phyloP scores from a whole-genome alignment of 2,113 vertebrate genomes.

The Rallus limicola region DNA sequence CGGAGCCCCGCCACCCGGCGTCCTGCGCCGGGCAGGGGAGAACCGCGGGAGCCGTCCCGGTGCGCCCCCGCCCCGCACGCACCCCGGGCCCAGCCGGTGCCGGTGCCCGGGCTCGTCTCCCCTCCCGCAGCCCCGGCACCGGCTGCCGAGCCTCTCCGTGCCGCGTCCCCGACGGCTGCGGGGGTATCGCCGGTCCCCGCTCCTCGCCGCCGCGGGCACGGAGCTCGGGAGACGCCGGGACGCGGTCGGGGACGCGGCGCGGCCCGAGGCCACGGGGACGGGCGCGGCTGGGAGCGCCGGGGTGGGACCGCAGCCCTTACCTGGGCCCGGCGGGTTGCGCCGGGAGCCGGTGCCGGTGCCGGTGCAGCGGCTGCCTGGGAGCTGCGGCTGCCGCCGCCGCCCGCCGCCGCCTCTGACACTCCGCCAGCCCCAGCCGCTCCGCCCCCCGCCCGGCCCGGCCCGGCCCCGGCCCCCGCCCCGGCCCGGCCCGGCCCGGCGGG shows the following conservation, averaged over 20 bases:
- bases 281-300: neutral
- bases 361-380: neutral
- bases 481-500: neutral
- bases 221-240: neutral
- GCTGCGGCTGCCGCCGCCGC: neutral
- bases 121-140: neutral
- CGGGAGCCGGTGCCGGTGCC: neutral
- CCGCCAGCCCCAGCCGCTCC: constrained; percentile 19
- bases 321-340: neutral
- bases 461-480: neutral
- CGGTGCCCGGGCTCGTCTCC: neutral
- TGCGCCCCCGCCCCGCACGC: neutral
- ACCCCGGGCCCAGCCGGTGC: neutral
- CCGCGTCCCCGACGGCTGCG: constrained; percentile 2
- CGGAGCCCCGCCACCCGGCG: neutral
- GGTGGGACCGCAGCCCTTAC: constrained; percentile 12
- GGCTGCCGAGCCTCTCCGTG: neutral
- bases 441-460: neutral
- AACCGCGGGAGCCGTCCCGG: neutral
- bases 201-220: neutral
- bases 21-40: neutral
- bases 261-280: neutral
- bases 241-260: neutral
- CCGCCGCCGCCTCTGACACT: neutral
- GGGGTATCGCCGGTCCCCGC: neutral